Percentiles rank a stretch among this genome's conserved stretches.
Evolutionary conservation across 2,888 invertebrate genomes (phyloP).

Genomic region (Rugalucina vietnamica): DNA sequence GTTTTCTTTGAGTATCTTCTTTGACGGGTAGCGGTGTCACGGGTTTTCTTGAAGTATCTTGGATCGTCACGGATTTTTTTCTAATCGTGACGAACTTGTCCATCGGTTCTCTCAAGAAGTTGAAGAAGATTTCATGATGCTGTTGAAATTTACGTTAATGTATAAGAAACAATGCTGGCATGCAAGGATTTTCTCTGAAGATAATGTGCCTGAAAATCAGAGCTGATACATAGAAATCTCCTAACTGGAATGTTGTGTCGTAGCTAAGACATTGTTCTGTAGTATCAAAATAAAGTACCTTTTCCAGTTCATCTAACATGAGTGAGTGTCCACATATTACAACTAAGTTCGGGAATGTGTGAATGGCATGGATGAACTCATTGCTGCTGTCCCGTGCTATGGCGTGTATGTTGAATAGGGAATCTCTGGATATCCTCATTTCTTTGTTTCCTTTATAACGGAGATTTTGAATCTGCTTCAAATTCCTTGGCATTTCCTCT

Average conservation of each 20-base stretch:
- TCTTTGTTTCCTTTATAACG: neutral
- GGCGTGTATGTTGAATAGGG: neutral
- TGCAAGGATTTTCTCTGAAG: too few relatives aligned
- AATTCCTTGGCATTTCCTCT: neutral
- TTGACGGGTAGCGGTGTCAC: too few relatives aligned
- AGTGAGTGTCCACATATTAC: constrained; percentile 3
- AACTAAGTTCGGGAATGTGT: neutral
- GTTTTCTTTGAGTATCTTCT: too few relatives aligned
- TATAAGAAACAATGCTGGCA: too few relatives aligned
- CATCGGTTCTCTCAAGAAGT: too few relatives aligned
- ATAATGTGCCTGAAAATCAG: neutral
- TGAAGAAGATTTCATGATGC: too few relatives aligned
- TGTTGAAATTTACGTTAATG: too few relatives aligned
- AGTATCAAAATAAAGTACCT: neutral
- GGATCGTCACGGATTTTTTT: too few relatives aligned
- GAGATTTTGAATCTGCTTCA: neutral
- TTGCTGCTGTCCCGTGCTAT: constrained; percentile 8
- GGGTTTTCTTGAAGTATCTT: too few relatives aligned
- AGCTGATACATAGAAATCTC: neutral
- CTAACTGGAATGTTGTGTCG: neutral
- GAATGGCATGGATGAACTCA: neutral
- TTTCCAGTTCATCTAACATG: neutral
- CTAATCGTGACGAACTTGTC: too few relatives aligned
- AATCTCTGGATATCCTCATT: neutral
- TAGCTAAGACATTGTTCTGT: neutral